phyloP scores from a whole-genome alignment of 23 tunicate genomes.

The Trididemnum nubilum region DNA sequence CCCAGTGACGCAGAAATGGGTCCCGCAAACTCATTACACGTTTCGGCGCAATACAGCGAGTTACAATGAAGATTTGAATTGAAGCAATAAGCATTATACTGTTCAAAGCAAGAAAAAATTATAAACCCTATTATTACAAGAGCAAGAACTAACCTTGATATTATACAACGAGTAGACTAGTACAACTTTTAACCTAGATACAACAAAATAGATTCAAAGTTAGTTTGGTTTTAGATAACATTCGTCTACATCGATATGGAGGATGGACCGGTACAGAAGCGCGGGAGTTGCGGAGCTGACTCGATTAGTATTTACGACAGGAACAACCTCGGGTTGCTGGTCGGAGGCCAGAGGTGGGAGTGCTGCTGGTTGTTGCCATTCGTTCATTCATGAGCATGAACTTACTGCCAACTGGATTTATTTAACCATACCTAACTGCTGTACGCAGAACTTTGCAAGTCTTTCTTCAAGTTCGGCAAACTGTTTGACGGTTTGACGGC shows the following conservation, averaged over 20 bases:
- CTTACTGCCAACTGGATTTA: no score
- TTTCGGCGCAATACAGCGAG: background rate
- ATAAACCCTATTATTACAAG: no score
- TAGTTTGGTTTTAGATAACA: slow-evolving; percentile 48
- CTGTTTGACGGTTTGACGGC: no score
- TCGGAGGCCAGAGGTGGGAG: background rate
- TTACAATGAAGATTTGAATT: background rate
- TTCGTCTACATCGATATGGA: slow-evolving; percentile 79
- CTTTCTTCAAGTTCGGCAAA: no score
- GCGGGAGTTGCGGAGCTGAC: slow-evolving; percentile 70
- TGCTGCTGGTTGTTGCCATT: no score
- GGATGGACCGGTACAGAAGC: slow-evolving; percentile 75
- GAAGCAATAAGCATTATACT: background rate
- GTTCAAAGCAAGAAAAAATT: background rate
- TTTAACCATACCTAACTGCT: no score
- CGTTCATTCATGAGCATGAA: no score
- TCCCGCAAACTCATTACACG: background rate
- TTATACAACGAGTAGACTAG: no score
- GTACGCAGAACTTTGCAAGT: no score
- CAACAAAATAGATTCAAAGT: no score
- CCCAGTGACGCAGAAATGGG: background rate
- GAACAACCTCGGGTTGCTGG: background rate
- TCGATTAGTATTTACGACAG: slow-evolving; percentile 46
- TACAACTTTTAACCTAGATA: no score
- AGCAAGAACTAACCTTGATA: no score